Base-by-base conservation (phyloP, 2,113 vertebrate genomes). In the Accipiter virgatus region DNA sequence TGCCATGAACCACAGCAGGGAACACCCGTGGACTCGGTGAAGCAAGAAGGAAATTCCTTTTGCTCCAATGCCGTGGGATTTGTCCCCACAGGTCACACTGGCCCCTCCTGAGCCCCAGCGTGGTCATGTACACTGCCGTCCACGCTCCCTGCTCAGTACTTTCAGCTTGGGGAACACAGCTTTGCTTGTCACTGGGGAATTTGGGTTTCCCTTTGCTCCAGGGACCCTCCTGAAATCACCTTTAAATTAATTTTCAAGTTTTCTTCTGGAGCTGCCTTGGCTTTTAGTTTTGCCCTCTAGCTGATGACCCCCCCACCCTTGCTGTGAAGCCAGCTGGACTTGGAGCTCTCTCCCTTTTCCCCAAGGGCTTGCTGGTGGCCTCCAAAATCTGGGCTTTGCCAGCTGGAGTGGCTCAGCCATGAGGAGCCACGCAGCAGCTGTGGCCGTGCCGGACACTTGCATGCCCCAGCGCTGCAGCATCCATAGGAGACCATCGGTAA, bases 61-160 rank as follows among this genome's bases (percentile, higher is more conserved):
- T 42, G n/a, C 11, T 11, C 31, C 22, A 4, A 8, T 16, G 47
- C 5, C 7, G 38, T 71, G 40, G 43, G 40, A 40, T 70, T 90
- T 90, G 70, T 88, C 40, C 65, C 31, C 23, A 12, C 1, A 1
- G 42, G 23, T 81, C 40, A 13, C 73, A 27, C 13, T 0, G 2
- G 17, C n/a, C 61, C 34, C 53, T 77, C 29, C 17, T 6, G 22
- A 56, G 45, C 48, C 22, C 36, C 12, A 13, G 7, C 11, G 3
- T 50, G 66, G 7, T n/a, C 2, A 0, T 10, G 2, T 6, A 3
- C 3, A 3, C 48, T 90, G 72, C 53, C 5, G 2, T 45, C 43
- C 21, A 25, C 6, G 3, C 47, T 65, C 8, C 29, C 27, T 1
- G 1, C 61, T 73, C 0, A 0, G 34, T 66, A 56, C 52, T 67